Percentiles rank a stretch among this genome's conserved stretches.
These are phyloP conservation scores for Eubasilissa regina DNA, from an alignment of 1,140 invertebrate genomes.

Conservation along the genomic window DNA sequence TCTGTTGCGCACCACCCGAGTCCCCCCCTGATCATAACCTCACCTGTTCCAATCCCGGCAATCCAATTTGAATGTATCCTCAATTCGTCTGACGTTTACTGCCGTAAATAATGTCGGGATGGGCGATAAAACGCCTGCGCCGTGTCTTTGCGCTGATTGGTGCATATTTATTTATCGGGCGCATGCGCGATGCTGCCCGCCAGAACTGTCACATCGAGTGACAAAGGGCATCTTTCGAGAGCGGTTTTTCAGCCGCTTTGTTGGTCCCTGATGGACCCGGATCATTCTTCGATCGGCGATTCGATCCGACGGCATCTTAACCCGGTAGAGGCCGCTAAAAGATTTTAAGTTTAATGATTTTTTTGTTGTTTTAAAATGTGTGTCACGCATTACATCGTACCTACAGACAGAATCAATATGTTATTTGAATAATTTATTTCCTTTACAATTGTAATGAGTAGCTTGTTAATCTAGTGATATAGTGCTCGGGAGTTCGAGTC, in stretches of 20 bases:
- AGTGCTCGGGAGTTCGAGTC: too few relatives aligned
- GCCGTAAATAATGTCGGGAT: conserved; percentile 46
- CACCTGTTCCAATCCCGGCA: conserved; percentile 43
- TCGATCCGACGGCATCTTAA: conserved; percentile 18
- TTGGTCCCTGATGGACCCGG: conserved; percentile 9
- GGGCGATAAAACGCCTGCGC: conserved; percentile 33
- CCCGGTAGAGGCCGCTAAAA: neutral
- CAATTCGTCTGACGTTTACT: conserved; percentile 39
- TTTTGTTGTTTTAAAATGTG: neutral
- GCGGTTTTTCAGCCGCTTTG: neutral
- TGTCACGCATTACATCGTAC: too few relatives aligned
- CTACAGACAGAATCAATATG: too few relatives aligned
- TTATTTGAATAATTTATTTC: too few relatives aligned
- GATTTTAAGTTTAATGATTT: neutral
- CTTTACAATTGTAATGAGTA: too few relatives aligned
- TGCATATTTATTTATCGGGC: conserved; percentile 30
- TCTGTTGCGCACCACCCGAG: neutral
- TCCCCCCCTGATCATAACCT: conserved; percentile 1
- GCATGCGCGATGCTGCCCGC: conserved; percentile 7
- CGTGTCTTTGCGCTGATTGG: conserved; percentile 37
- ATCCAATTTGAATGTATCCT: conserved; percentile 39
- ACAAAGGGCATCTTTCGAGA: neutral
- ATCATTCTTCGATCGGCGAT: conserved; percentile 11
- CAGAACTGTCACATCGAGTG: conserved; percentile 21
- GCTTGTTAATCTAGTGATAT: too few relatives aligned